These are phyloP conservation scores for Nothoprocta pentlandii DNA, from an alignment of 2,113 vertebrate genomes.

Conservation along the genomic window DNA sequence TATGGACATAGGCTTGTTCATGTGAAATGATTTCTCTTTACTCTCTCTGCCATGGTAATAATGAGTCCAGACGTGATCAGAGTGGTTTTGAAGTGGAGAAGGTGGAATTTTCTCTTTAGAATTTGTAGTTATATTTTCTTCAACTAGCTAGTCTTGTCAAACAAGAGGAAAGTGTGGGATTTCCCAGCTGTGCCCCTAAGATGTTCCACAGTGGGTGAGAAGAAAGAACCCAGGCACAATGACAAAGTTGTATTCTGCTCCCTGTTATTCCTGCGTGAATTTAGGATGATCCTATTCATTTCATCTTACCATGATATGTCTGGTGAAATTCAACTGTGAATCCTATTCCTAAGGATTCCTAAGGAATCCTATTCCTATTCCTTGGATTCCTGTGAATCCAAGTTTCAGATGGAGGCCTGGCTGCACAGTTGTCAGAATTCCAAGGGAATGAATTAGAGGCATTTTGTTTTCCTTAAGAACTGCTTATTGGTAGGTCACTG, in stretches of 20 bases:
- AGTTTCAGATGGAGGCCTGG: background rate
- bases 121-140: background rate
- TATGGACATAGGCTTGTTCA: background rate
- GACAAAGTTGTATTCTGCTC: background rate
- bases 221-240: background rate
- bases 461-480: background rate
- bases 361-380: no score
- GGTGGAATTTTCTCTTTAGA: background rate
- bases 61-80: background rate
- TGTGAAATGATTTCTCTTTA: background rate
- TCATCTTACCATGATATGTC: background rate
- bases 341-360: background rate
- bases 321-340: background rate
- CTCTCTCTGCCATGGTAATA: background rate
- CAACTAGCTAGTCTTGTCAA: background rate
- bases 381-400: no score
- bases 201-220: background rate
- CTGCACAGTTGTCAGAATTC: background rate
- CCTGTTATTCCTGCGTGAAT: background rate
- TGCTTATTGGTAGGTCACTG: background rate
- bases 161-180: background rate
- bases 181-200: background rate
- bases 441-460: background rate
- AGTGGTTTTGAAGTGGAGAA: background rate
- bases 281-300: background rate